Evolutionary conservation across 2,113 vertebrate genomes (phyloP), one percentile per base, ranked within the genome.

Genomic region (Sardina pilchardus): DNA sequence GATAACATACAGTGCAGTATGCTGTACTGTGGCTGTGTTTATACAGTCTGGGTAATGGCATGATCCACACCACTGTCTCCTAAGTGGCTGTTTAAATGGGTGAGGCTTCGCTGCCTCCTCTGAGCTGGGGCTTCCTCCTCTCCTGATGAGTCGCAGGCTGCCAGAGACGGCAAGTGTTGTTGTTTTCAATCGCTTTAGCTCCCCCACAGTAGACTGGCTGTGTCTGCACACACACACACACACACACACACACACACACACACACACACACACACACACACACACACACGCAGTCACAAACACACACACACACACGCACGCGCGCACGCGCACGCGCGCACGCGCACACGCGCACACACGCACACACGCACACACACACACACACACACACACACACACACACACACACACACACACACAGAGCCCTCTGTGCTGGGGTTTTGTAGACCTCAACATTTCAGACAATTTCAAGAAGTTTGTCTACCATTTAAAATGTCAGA

Each of bases 401-500:
- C n/a, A n/a, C n/a, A n/a, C n/a, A n/a, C n/a, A n/a, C n/a, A n/a
- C n/a, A n/a, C n/a, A n/a, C 26, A 34, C 5, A 75, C 67, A 75
- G 26, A 4, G n/a, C n/a, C 26, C 8, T 75, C 67, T 34, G 30
- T 75, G 9, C 67, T 14, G 67, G 67, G 26, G 67, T 34, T 16
- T 36, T 30, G n/a, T 10, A 30, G 30, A 36, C 39, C n/a, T 67
- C n/a, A 71, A 67, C 83, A 59, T 71, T 63, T 39, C 36, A 53
- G 36, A 36, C 82, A 83, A 71, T 84, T 67, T 47, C 14, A 26
- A n/a, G 48, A 10, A 26, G n/a, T 16, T 59, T 56, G 82, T 59
- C 82, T 83, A 53, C 9, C 67, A 75, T 75, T 75, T 75, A 75
- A 75, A 84, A 84, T 63, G 56, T 59, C 83, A 84, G 42, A 59